These are phyloP conservation scores for Cryptops parisi DNA, from an alignment of 2,888 invertebrate genomes.

Conservation along the genomic window DNA sequence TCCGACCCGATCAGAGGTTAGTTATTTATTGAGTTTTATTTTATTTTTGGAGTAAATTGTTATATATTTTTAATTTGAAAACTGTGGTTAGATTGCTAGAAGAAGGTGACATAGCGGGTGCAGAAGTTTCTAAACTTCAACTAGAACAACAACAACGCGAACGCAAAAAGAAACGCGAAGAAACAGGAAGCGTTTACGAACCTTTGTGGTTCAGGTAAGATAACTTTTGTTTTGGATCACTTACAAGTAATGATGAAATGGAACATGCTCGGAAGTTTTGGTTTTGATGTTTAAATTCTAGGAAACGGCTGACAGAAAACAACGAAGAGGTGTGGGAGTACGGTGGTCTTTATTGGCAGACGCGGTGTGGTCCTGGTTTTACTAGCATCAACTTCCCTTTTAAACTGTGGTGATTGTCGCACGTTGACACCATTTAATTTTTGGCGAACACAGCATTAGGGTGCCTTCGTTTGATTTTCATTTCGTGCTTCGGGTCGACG, in stretches of 20 bases:
- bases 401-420: constrained; percentile 46
- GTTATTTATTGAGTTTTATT: constrained; percentile 5
- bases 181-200: constrained; percentile 35
- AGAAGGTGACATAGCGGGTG: constrained; percentile 53
- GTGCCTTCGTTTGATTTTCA: too few relatives aligned
- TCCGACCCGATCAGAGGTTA: constrained; percentile 57
- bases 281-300: constrained; percentile 10
- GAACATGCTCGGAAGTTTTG: not conserved
- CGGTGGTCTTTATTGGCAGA: constrained; percentile 60
- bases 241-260: too few relatives aligned
- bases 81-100: constrained; percentile 53
- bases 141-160: constrained; percentile 62
- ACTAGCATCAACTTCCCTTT: constrained; percentile 38
- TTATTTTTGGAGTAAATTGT: not conserved
- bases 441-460: too few relatives aligned
- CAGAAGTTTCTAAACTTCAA: constrained; percentile 53
- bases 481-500: too few relatives aligned
- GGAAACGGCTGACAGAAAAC: constrained; percentile 21
- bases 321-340: constrained; percentile 55
- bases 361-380: constrained; percentile 50
- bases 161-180: constrained; percentile 44
- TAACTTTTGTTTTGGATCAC: constrained; percentile 3
- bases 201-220: constrained; percentile 48
- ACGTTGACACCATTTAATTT: too few relatives aligned
- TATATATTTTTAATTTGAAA: too few relatives aligned